Conservation (phyloP, 2,113 vertebrate genomes). For the Amia ocellicauda region DNA sequence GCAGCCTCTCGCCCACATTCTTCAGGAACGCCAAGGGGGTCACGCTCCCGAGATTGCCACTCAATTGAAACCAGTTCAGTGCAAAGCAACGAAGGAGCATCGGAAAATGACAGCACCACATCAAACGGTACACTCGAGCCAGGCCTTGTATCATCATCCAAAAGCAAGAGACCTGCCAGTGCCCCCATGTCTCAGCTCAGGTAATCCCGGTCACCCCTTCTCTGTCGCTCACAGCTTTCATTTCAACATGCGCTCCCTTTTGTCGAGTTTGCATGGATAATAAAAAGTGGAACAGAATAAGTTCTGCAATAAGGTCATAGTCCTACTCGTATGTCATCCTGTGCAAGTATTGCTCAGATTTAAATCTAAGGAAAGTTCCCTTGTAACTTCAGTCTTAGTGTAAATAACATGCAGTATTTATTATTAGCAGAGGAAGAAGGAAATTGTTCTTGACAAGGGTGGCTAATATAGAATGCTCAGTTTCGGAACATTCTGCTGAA, state of each 20-base stretch:
- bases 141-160: conserved; percentile 41
- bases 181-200: conserved; percentile 54
- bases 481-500: no score
- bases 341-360: no score
- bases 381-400: no score
- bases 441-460: no score
- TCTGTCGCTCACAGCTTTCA: not conserved
- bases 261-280: no score
- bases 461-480: no score
- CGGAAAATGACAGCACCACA: conserved; percentile 49
- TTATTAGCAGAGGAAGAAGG: no score
- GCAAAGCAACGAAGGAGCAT: conserved; percentile 51
- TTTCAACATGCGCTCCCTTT: not conserved
- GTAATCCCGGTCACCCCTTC: conserved; percentile 47
- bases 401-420: no score
- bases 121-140: conserved; percentile 55
- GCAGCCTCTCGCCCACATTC: conserved; percentile 46
- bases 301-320: no score
- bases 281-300: no score
- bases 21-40: conserved; percentile 43
- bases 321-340: no score
- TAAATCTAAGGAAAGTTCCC: no score
- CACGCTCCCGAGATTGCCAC: conserved; percentile 48
- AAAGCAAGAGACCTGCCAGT: conserved; percentile 56
- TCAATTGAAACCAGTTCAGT: conserved; percentile 59